A percentile compares a stretch with the other conserved stretches of the same genome.
phyloP scores from a whole-genome alignment of 1,140 invertebrate species.

The Drosophila pseudoananassae region DNA sequence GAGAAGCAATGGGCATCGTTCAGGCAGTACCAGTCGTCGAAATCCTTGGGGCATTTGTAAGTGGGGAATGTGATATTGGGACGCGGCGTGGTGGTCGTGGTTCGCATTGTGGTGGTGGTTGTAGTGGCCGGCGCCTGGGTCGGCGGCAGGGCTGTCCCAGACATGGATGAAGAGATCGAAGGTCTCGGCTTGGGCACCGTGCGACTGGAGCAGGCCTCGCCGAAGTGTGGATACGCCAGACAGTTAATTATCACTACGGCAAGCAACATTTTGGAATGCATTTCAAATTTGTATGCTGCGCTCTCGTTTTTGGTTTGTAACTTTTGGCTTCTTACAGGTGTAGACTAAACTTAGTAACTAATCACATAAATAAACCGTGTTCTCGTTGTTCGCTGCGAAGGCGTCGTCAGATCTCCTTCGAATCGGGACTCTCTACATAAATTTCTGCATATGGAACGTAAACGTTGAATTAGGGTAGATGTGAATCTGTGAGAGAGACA shows the following conservation, averaged over 20 bases:
- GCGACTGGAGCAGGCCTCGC: constrained; percentile 93
- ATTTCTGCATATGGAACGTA: constrained; percentile 51
- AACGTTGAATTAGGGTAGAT: constrained; percentile 36
- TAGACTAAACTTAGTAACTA: constrained; percentile 45
- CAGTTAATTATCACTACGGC: constrained; percentile 49
- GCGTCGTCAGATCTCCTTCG: constrained; percentile 71
- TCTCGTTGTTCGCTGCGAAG: constrained; percentile 35
- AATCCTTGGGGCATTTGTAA: constrained; percentile 95
- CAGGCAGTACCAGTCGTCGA: constrained; percentile 96
- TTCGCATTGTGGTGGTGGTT: constrained; percentile 77
- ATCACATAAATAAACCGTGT: constrained; percentile 59
- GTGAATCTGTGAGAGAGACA: constrained; percentile 70
- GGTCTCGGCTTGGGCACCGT: constrained; percentile 92
- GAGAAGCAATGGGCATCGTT: constrained; percentile 97
- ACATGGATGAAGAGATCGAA: constrained; percentile 73
- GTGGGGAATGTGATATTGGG: constrained; percentile 98
- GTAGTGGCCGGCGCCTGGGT: constrained; percentile 44
- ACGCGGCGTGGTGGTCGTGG: constrained; percentile 88
- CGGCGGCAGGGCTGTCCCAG: constrained; percentile 83
- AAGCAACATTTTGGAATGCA: constrained; percentile 43
- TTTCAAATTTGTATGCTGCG: constrained; percentile 20
- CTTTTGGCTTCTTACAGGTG: constrained; percentile 54
- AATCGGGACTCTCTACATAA: constrained; percentile 35
- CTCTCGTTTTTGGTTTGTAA: constrained; percentile 49
- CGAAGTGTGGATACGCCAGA: constrained; percentile 42